These are phyloP conservation scores for Cephus runcator DNA, from an alignment of 2,888 invertebrate genomes.

Conservation along the genomic window DNA sequence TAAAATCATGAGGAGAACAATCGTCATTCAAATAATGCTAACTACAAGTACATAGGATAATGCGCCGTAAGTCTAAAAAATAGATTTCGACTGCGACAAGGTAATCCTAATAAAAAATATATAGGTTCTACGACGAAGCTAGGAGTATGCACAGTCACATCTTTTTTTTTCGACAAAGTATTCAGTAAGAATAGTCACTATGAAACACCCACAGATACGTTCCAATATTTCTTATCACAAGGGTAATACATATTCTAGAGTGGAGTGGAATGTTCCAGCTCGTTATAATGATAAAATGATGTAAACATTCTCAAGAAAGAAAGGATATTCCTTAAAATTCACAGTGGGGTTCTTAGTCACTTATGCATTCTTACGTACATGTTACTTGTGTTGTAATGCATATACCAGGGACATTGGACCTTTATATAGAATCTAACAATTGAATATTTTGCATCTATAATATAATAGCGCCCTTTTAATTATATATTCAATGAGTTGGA, in stretches of 20 bases:
- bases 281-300: neutral
- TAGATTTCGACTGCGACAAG: neutral
- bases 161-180: neutral
- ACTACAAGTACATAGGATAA: neutral
- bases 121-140: neutral
- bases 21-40: neutral
- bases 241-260: neutral
- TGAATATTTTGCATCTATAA: neutral
- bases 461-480: neutral
- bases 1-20: neutral
- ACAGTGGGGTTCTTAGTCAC: neutral
- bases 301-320: neutral
- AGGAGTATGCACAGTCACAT: neutral
- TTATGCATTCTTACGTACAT: neutral
- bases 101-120: neutral
- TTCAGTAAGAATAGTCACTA: neutral
- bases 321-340: neutral
- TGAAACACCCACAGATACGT: neutral
- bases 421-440: neutral
- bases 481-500: neutral
- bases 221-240: neutral
- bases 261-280: neutral
- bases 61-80: neutral
- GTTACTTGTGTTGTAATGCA: neutral
- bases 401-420: neutral